phyloP scores from a whole-genome alignment of 2,797 vertebrate genomes.

The Labeo calbasu region DNA sequence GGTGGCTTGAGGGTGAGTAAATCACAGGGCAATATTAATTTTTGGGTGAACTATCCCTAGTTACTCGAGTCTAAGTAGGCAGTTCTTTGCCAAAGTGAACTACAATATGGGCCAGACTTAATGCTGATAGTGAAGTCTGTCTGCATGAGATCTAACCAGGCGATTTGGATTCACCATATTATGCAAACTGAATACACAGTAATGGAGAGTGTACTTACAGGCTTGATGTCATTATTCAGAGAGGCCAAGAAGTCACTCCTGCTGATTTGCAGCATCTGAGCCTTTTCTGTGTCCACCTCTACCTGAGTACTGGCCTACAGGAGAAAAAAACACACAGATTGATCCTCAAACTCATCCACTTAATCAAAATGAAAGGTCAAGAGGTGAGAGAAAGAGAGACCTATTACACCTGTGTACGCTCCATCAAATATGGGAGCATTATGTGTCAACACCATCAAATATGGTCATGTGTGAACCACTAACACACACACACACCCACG shows the following conservation, averaged over 20 bases:
- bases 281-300: conserved; percentile 92
- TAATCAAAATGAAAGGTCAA: conserved; percentile 56
- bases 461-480: conserved; percentile 63
- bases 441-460: conserved; percentile 87
- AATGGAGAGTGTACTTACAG: conserved; percentile 77
- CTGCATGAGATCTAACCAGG: not conserved
- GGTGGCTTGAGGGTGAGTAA: no score
- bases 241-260: conserved; percentile 89
- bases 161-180: not conserved
- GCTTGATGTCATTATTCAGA: conserved; percentile 95
- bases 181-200: not conserved
- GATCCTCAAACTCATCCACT: conserved; percentile 37
- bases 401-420: conserved; percentile 73
- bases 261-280: conserved; percentile 86
- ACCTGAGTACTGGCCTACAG: conserved; percentile 88
- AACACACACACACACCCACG: conserved; percentile 48
- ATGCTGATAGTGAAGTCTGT: not conserved
- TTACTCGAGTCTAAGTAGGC: not conserved
- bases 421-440: conserved; percentile 67
- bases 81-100: not conserved
- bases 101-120: not conserved
- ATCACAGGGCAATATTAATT: no score
- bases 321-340: conserved; percentile 45
- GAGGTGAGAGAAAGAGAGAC: conserved; percentile 53
- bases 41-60: no score